Base-by-base conservation (phyloP, 2,888 invertebrate genomes). In the Eurois occulta region DNA sequence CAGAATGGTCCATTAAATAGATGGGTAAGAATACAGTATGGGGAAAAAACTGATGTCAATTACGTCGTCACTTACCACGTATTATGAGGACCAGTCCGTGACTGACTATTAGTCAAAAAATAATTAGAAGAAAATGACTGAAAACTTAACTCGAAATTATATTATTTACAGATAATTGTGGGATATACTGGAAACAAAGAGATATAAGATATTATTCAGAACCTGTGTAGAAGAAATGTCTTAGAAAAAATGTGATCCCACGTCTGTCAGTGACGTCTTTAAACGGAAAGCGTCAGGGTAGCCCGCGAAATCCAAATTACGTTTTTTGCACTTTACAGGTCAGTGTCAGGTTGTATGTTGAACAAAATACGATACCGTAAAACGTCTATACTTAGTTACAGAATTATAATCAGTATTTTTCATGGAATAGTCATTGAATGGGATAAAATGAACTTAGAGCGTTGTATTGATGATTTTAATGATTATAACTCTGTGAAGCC, bases 21-120 rank as follows among this genome's bases (percentile, higher is more conserved):
- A 72, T 24, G 60, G 46, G 35, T 62, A 72, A 62, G 55, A 66
- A 72, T 64, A 67, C 69, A 72, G 52, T 70, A 48, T 62, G 38
- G n/a, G 7, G 16, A 66, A 77, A 79, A 77, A 80, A 73, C 48
- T 62, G n/a, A 67, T 78, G 71, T 74, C 75, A 74, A 79, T 83
- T 72, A 75, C 71, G 43, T 60, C 48, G 71, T 71, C 48, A 65
- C 76, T 66, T 72, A n/a, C 70, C 72, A 72, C 77, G 62, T 74
- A 24, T 41, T n/a, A 28, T 65, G 41, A 66, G 52, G 16, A 52
- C 21, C 38, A 60, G 21, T 72, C 55, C 35, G 18, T 32, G 52
- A 55, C 67, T n/a, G 48, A 28, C 10, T 7, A 69, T 64, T 16
- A n/a, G 55, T 43, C 46, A 48, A 81, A 3, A 68, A 81, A 58